A percentile compares a stretch with the other conserved stretches of the same genome.
Conservation (phyloP, 1,140 invertebrate species). For the Spodoptera litura region DNA sequence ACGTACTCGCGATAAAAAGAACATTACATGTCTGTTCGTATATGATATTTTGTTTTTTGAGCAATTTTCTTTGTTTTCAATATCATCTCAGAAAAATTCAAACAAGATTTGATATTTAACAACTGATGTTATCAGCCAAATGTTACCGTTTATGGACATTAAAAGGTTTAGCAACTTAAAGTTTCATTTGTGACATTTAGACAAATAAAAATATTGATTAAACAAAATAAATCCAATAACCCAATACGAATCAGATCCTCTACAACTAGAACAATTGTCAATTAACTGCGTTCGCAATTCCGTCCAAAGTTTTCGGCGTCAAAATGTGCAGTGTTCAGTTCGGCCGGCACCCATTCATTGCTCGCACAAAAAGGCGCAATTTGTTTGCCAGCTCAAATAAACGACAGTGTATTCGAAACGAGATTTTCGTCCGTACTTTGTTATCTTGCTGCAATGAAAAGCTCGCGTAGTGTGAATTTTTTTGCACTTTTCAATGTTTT, state of each 20-base stretch:
- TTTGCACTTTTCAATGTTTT: slow-evolving; percentile 14
- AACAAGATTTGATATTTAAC: too few species aligned
- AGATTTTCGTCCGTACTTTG: slow-evolving; percentile 26
- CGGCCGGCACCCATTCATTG: slow-evolving; percentile 27
- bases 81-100: too few species aligned
- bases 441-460: slow-evolving; percentile 39
- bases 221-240: background rate
- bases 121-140: too few species aligned
- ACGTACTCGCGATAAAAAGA: too few species aligned
- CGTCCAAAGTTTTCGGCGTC: slow-evolving; percentile 32
- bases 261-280: slow-evolving; percentile 39
- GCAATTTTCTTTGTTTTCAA: too few species aligned
- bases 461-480: slow-evolving; percentile 31
- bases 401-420: slow-evolving; percentile 43
- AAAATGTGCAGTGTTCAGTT: slow-evolving; percentile 23
- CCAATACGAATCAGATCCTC: background rate
- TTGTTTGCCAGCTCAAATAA: slow-evolving; percentile 47
- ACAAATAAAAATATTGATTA: background rate
- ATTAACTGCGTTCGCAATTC: slow-evolving; percentile 30
- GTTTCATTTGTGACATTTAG: too few species aligned
- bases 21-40: too few species aligned
- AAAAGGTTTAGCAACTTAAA: too few species aligned
- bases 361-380: slow-evolving; percentile 32
- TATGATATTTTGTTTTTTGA: too few species aligned
- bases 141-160: too few species aligned